Evolutionary conservation across 2,797 vertebrate species (phyloP).

Genomic region (Coranthus polyacanthus): DNA sequence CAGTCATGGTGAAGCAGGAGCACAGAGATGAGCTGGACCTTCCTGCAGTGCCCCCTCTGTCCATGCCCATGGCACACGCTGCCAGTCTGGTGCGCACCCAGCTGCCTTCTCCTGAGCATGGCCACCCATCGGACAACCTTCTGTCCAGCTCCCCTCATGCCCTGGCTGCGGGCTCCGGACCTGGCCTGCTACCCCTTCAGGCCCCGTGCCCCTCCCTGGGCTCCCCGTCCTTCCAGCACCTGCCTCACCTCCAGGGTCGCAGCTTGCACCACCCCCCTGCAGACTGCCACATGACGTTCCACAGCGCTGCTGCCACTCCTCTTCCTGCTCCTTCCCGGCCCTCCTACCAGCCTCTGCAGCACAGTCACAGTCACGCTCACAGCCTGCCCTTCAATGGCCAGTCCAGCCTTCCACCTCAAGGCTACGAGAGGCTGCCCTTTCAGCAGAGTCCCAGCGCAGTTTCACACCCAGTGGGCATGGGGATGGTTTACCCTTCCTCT

Average conservation of each 20-base stretch:
- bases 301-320: slow-evolving; percentile 86
- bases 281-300: slow-evolving; percentile 94
- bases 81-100: slow-evolving; percentile 86
- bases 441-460: slow-evolving; percentile 87
- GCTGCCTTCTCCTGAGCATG: slow-evolving; percentile 92
- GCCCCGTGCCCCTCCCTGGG: slow-evolving; percentile 86
- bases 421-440: slow-evolving; percentile 91
- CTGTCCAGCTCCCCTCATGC: slow-evolving; percentile 89
- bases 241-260: slow-evolving; percentile 91
- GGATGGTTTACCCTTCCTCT: slow-evolving; percentile 88
- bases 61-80: slow-evolving; percentile 85
- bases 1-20: slow-evolving; percentile 97
- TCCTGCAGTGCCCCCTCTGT: slow-evolving; percentile 86
- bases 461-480: slow-evolving; percentile 89
- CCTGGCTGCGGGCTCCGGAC: slow-evolving; percentile 90
- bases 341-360: slow-evolving; percentile 91
- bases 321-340: slow-evolving; percentile 84
- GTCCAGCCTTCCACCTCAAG: slow-evolving; percentile 90
- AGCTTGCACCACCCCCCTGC: slow-evolving; percentile 88
- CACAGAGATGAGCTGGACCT: slow-evolving; percentile 93
- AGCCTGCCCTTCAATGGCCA: slow-evolving; percentile 91
- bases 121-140: slow-evolving; percentile 88
- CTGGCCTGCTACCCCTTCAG: slow-evolving; percentile 85
- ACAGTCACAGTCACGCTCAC: slow-evolving; percentile 65
- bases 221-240: slow-evolving; percentile 90